Conservation (phyloP, 2,888 invertebrate species). For the Orthosia gracilis region DNA sequence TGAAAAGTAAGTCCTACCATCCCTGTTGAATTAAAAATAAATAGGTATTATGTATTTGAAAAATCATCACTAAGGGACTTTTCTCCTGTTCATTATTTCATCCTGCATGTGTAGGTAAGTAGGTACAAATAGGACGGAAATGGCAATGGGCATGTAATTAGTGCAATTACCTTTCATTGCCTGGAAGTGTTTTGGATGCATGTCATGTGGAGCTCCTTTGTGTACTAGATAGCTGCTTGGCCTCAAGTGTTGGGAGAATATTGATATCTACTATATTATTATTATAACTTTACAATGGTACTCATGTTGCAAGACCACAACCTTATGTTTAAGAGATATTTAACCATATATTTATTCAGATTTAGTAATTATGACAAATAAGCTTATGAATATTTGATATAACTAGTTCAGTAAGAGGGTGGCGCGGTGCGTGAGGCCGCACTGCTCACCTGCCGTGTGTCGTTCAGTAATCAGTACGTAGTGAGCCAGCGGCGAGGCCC, state of each 20-base stretch:
- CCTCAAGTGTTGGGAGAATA: not conserved
- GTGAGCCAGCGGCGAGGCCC: not conserved
- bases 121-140: not conserved
- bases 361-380: slow-evolving; percentile 54
- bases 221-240: not conserved
- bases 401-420: slow-evolving; percentile 56
- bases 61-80: not conserved
- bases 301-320: slow-evolving; percentile 15
- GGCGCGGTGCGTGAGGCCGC: not conserved
- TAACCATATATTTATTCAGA: slow-evolving; percentile 49
- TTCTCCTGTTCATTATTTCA: not conserved
- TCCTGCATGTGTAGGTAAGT: not conserved
- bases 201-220: not conserved
- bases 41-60: not conserved
- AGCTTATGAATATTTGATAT: slow-evolving; percentile 79
- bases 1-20: not conserved
- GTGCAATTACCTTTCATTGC: not conserved
- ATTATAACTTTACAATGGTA: not conserved
- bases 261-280: not conserved
- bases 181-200: not conserved
- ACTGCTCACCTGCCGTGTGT: slow-evolving; percentile 10
- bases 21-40: not conserved
- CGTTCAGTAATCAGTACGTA: slow-evolving; percentile 10
- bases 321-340: slow-evolving; percentile 34
- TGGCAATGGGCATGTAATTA: not conserved